Percentiles rank a stretch among this genome's conserved stretches.
Conservation (phyloP, 2,888 invertebrate genomes). For the Lasioglossum lativentre region DNA sequence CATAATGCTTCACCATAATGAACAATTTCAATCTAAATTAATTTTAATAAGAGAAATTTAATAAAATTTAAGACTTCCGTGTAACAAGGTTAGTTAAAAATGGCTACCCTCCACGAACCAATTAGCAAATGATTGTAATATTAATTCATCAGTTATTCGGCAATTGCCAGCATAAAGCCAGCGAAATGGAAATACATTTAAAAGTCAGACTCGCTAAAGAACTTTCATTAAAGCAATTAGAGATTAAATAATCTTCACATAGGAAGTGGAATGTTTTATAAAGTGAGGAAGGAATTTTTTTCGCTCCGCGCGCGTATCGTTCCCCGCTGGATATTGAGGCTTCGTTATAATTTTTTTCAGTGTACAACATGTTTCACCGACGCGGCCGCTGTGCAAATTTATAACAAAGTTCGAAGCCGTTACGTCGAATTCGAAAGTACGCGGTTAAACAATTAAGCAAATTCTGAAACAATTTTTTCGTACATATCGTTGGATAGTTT, state of each 20-base stretch:
- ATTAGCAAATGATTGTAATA: background rate
- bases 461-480: conserved; percentile 18
- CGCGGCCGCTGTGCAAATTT: conserved; percentile 37
- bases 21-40: background rate
- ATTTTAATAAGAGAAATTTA: background rate
- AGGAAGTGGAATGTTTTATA: conserved; percentile 18
- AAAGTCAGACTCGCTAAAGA: background rate
- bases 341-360: conserved; percentile 30
- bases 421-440: background rate
- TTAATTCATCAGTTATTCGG: background rate
- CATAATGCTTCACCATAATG: background rate
- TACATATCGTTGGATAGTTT: conserved; percentile 17
- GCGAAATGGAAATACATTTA: background rate
- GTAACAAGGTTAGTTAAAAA: background rate
- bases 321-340: conserved; percentile 6
- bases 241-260: conserved; percentile 19
- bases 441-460: conserved; percentile 37
- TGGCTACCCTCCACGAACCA: background rate
- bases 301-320: background rate
- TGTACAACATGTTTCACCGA: conserved; percentile 25
- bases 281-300: conserved; percentile 10
- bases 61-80: background rate
- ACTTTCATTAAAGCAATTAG: conserved; percentile 14
- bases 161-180: background rate
- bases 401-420: conserved; percentile 15